These are phyloP conservation scores for Galeopterus variegatus DNA, from an alignment of 2,113 vertebrate genomes.

Conservation along the genomic window DNA sequence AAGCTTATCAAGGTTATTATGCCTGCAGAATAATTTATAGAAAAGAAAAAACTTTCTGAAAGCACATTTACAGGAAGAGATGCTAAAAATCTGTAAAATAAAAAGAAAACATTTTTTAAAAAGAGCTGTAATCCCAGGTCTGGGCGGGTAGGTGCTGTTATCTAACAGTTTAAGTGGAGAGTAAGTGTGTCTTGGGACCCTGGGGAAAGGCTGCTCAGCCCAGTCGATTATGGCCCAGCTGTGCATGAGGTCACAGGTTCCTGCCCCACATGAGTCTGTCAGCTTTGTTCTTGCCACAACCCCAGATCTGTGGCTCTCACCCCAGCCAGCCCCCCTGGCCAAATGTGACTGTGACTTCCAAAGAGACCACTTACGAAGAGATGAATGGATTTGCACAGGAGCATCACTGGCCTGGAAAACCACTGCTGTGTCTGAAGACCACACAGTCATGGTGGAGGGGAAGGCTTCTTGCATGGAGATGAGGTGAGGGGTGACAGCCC, in stretches of 20 bases:
- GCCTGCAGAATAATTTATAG: constrained; percentile 29
- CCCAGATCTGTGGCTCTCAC: not conserved
- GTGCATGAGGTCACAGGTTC: constrained; percentile 31
- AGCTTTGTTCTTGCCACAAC: not conserved
- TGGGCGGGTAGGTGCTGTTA: not conserved
- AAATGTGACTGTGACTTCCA: not conserved
- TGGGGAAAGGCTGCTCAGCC: not conserved
- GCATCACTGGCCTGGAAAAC: not conserved
- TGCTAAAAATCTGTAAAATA: not conserved
- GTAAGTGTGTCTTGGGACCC: constrained; percentile 9
- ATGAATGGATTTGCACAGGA: not conserved
- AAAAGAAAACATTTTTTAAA: not conserved
- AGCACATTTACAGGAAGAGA: constrained; percentile 9
- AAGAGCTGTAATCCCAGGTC: not conserved
- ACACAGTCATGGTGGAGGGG: not conserved
- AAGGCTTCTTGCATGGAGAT: too few species aligned
- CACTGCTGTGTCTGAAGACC: not conserved
- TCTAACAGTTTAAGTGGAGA: constrained; percentile 2
- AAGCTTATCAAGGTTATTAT: constrained; percentile 56
- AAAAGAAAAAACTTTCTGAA: constrained; percentile 40
- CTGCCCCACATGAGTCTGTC: not conserved
- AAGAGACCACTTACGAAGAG: not conserved
- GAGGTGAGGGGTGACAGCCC: not conserved
- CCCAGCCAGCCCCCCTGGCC: not conserved
- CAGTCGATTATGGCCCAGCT: not conserved